These are phyloP conservation scores for Coleophora flavipennella DNA, from an alignment of 2,888 invertebrate genomes.

Conservation along the genomic window DNA sequence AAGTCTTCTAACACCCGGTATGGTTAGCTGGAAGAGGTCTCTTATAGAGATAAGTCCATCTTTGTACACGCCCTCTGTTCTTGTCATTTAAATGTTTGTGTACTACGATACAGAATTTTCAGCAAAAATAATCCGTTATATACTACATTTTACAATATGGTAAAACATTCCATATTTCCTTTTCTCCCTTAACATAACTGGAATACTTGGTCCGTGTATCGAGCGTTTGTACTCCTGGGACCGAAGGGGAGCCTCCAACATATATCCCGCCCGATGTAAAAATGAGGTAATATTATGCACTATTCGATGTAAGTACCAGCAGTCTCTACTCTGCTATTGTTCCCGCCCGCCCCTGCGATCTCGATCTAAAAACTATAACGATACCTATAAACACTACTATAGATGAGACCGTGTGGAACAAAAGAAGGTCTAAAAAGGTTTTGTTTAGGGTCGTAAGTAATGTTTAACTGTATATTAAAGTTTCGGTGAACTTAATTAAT, in stretches of 20 bases:
- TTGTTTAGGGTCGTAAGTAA: no score
- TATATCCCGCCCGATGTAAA: constrained; percentile 50
- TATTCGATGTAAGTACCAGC: constrained; percentile 34
- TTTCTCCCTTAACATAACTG: constrained; percentile 19
- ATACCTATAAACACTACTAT: background rate
- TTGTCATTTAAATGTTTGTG: no score
- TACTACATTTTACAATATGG: no score
- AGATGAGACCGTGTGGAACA: background rate
- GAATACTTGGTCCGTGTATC: constrained; percentile 26
- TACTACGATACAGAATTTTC: no score
- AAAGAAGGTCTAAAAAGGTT: no score
- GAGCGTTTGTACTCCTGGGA: constrained; percentile 45
- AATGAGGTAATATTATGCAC: constrained; percentile 66
- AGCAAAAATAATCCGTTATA: no score
- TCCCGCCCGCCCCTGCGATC: constrained; percentile 18
- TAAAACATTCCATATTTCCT: background rate
- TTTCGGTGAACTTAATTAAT: no score
- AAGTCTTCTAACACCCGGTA: no score
- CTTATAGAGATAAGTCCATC: no score
- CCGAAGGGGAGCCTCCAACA: constrained; percentile 33
- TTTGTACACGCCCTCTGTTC: no score
- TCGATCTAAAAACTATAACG: background rate
- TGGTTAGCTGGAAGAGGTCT: no score
- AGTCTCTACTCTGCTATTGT: constrained; percentile 9
- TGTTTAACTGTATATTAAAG: no score